Base-by-base conservation (phyloP, 2,888 invertebrate species). In the Lithophane socia region DNA sequence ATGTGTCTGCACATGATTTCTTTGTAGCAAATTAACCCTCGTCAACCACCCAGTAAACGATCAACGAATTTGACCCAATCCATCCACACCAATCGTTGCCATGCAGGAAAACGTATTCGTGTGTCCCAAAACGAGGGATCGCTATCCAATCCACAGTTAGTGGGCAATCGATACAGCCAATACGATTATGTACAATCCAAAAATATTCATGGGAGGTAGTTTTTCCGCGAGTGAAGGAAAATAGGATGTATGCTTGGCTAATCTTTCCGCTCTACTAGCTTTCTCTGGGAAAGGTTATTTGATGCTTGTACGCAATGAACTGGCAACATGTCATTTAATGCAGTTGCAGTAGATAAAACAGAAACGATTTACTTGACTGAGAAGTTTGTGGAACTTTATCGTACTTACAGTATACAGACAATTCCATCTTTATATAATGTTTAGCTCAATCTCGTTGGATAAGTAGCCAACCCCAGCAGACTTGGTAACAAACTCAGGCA, bases 221-320 rank as follows among this genome's bases (percentile, higher is more conserved):
- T 81, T 86, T 88, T 65, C 83, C 83, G 74, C 68, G 60, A 83
- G 78, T 83, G 72, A 76, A 83, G 68, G 83, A 82, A 88, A 87
- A 88, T 80, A 80, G 80, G 83, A 87, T 87, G 76, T 79, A 85
- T 88, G 88, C 80, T 82, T 80, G 87, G 83, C 69, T 87, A 88
- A 87, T 87, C 88, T 87, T 87, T 88, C 83, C 87, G 63, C 85
- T 66, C 88, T 83, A 83, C 73, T 87, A 79, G 77, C 42, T 83
- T 85, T 74, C 76, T 70, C 80, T 87, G 77, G 69, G 85, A 86
- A 83, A 85, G 78, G 83, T 84, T 87, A 88, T 79, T 82, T 70
- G 83, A 88, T 78, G 75, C 83, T 68, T 58, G 71, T 73, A 82
- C 64, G 77, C 80, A 80, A 72, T 82, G 88, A 83, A 72, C 87